A percentile compares a stretch with the other conserved stretches of the same genome.
Conservation (phyloP, 92 coral and sea anemone species). For the Phenganax stokvisi region DNA sequence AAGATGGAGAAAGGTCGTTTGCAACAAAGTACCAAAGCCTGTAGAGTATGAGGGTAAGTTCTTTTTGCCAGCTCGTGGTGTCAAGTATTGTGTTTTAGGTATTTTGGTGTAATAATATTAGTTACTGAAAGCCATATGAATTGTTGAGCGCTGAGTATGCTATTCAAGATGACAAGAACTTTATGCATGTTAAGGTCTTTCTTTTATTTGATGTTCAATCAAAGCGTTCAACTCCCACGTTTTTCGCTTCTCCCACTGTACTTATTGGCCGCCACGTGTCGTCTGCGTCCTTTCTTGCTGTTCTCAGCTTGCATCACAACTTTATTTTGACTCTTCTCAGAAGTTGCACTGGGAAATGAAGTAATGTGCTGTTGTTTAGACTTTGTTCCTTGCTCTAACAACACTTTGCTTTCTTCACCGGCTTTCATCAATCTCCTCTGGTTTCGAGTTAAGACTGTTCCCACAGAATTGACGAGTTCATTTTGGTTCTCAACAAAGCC, state of each 20-base stretch:
- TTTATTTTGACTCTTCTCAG: conserved; percentile 31
- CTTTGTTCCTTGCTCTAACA: conserved; percentile 34
- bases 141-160: too few relatives aligned
- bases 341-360: not conserved
- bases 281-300: conserved; percentile 44
- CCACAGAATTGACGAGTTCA: conserved; percentile 1
- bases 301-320: conserved; percentile 33
- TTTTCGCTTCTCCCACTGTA: conserved; percentile 49
- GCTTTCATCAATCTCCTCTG: conserved; percentile 58
- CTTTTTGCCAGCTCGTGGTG: too few relatives aligned
- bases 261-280: conserved; percentile 41
- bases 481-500: conserved; percentile 12
- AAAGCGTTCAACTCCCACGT: conserved; percentile 43
- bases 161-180: too few relatives aligned
- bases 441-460: conserved; percentile 51
- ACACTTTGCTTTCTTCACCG: conserved; percentile 45
- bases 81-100: too few relatives aligned
- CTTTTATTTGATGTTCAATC: not conserved
- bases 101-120: too few relatives aligned
- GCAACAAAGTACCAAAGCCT: too few relatives aligned
- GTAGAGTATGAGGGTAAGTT: too few relatives aligned
- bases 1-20: too few relatives aligned
- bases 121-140: too few relatives aligned
- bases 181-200: too few relatives aligned
- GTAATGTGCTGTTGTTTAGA: conserved; percentile 9